phyloP scores from a whole-genome alignment of 2,888 invertebrate genomes.

The Cheilosia grossa region DNA sequence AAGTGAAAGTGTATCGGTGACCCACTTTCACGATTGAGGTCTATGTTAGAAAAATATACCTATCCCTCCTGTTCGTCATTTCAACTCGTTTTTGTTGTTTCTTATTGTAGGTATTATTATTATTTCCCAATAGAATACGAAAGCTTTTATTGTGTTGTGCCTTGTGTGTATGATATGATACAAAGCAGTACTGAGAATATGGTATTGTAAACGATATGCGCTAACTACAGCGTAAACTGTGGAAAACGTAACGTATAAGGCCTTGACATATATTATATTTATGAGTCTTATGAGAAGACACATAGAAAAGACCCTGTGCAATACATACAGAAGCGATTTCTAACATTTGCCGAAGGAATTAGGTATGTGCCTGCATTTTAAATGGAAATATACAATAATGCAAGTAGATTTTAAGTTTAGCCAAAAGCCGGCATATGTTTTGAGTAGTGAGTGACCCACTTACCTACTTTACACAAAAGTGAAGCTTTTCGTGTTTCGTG shows the following conservation, averaged over 20 bases:
- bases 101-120: background rate
- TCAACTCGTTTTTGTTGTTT: constrained; percentile 51
- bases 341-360: constrained; percentile 22
- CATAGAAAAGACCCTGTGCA: constrained; percentile 22
- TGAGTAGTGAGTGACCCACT: constrained; percentile 86
- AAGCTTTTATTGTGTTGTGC: constrained; percentile 57
- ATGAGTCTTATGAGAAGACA: constrained; percentile 27
- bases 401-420: constrained; percentile 29
- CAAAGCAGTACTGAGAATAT: constrained; percentile 23
- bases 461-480: constrained; percentile 89
- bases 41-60: constrained; percentile 88
- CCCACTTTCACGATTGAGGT: constrained; percentile 97
- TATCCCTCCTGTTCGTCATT: constrained; percentile 49
- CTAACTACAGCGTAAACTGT: constrained; percentile 47
- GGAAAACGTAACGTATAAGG: constrained; percentile 65
- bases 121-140: constrained; percentile 55
- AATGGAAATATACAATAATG: constrained; percentile 1
- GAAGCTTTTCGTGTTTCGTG: constrained; percentile 78
- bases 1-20: constrained; percentile 95
- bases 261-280: constrained; percentile 71
- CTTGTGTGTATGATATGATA: constrained; percentile 48
- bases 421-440: constrained; percentile 59
- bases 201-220: constrained; percentile 32
- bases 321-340: constrained; percentile 9
- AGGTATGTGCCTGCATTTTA: background rate